A percentile compares a stretch with the other conserved stretches of the same genome.
phyloP scores from a whole-genome alignment of 2,113 vertebrate genomes.

The Phrynocephalus versicolor region DNA sequence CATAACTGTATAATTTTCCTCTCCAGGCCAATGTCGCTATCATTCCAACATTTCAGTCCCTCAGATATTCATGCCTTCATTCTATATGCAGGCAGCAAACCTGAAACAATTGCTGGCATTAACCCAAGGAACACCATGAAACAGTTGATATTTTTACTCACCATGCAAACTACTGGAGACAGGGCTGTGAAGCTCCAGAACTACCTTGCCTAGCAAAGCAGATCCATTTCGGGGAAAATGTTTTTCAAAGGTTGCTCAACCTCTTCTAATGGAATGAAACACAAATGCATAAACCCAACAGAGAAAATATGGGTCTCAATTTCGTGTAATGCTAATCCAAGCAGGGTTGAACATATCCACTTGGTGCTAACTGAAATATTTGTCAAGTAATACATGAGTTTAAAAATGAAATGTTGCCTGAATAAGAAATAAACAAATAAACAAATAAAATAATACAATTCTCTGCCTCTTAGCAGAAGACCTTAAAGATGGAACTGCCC shows the following conservation, averaged over 20 bases:
- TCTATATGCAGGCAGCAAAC: background rate
- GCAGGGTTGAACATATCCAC: background rate
- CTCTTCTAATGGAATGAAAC: background rate
- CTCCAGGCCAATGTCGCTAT: slow-evolving; percentile 11
- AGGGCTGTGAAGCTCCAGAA: background rate
- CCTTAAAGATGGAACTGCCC: too few species aligned
- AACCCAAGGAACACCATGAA: background rate
- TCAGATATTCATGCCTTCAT: slow-evolving; percentile 7
- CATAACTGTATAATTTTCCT: slow-evolving; percentile 5
- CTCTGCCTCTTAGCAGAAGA: too few species aligned
- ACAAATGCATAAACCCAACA: background rate
- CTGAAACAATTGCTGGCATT: background rate
- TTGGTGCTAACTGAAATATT: background rate
- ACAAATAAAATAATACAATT: too few species aligned
- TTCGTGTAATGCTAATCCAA: background rate
- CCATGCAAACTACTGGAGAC: background rate
- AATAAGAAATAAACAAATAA: too few species aligned
- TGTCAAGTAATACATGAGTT: background rate
- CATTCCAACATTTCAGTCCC: slow-evolving; percentile 9
- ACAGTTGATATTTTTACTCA: background rate
- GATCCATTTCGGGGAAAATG: background rate
- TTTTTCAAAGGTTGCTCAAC: background rate
- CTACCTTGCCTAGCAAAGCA: background rate
- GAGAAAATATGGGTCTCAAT: background rate
- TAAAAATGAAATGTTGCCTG: background rate